Percentiles rank a stretch among this genome's conserved stretches.
These are phyloP conservation scores for Macropodus opercularis DNA, from an alignment of 2,797 vertebrate species.

Conservation along the genomic window DNA sequence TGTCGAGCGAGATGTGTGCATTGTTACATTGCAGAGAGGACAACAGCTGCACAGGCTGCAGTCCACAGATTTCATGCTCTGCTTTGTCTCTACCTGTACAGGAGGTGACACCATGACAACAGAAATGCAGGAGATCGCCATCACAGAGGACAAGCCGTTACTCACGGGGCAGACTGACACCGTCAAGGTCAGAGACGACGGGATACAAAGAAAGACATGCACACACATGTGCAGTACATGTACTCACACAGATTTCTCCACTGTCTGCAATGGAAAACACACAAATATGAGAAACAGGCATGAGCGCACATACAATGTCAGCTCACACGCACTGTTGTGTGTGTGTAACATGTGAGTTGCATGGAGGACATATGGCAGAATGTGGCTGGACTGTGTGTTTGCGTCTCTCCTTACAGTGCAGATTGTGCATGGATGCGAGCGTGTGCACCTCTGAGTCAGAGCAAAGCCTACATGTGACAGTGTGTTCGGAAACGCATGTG, in stretches of 20 bases:
- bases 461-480: constrained; percentile 31
- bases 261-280: background rate
- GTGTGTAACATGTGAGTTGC: background rate
- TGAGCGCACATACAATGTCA: background rate
- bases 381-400: background rate
- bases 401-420: background rate
- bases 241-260: background rate
- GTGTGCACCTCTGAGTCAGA: constrained; percentile 22
- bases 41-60: no score
- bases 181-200: constrained; percentile 74
- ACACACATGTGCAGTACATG: background rate
- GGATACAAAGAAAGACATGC: background rate
- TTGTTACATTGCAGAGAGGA: background rate
- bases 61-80: background rate
- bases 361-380: background rate
- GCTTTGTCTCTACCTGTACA: constrained; percentile 33
- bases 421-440: constrained; percentile 1
- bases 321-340: no score
- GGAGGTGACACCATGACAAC: constrained; percentile 85
- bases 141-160: constrained; percentile 90
- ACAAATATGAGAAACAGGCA: background rate
- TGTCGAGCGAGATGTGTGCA: background rate
- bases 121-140: constrained; percentile 91
- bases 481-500: constrained; percentile 30
- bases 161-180: constrained; percentile 82